Percentiles rank a stretch among this genome's conserved stretches.
Evolutionary conservation across 2,113 vertebrate species (phyloP).

Genomic region (Lepus europaeus): DNA sequence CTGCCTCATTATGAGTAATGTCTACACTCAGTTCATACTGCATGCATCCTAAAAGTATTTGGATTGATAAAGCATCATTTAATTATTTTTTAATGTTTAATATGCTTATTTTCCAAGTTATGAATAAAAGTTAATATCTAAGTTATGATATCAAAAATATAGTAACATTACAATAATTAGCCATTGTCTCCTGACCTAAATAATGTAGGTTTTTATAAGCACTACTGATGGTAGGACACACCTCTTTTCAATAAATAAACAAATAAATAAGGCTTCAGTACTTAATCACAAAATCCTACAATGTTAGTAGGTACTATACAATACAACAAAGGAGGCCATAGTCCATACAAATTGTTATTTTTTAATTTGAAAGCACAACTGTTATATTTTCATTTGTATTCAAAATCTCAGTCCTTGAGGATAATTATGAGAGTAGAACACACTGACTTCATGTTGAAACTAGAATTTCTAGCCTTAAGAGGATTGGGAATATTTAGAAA

Average conservation of each 20-base stretch:
- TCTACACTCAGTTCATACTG: neutral
- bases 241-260: neutral
- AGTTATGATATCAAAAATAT: too few relatives aligned
- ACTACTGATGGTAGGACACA: neutral
- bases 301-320: neutral
- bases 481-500: constrained; percentile 57
- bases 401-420: neutral
- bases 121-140: too few relatives aligned
- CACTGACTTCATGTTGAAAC: neutral
- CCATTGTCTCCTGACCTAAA: neutral
- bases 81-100: neutral
- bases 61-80: neutral
- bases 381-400: neutral
- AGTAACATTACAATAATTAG: neutral
- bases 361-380: neutral
- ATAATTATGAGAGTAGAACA: neutral
- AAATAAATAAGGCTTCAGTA: neutral
- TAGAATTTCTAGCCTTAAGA: constrained; percentile 35
- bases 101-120: neutral
- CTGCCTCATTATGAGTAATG: neutral
- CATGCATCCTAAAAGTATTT: neutral
- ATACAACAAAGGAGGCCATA: neutral
- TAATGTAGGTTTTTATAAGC: neutral
- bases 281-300: neutral
- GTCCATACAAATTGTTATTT: neutral